A percentile compares a stretch with the other conserved stretches of the same genome.
Evolutionary conservation across 2,797 vertebrate genomes (phyloP).

Genomic region (Gallirallus australis): DNA sequence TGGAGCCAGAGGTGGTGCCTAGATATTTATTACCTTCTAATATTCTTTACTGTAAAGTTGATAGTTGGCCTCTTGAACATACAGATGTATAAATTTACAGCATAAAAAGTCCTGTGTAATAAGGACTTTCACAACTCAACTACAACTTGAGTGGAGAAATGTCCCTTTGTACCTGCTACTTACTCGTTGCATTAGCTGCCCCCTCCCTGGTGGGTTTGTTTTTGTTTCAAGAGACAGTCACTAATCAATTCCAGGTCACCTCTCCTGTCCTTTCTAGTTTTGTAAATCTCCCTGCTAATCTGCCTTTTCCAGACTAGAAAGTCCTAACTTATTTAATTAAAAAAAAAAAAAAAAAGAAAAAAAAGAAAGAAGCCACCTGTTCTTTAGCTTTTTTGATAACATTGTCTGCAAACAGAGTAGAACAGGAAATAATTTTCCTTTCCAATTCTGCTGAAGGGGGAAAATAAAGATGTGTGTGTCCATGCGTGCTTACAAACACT

Average conservation of each 20-base stretch:
- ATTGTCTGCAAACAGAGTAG: background rate
- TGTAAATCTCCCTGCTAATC: background rate
- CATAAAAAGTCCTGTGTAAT: background rate
- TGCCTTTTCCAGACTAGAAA: background rate
- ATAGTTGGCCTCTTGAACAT: background rate
- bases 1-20: background rate
- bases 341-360: background rate
- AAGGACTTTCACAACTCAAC: background rate
- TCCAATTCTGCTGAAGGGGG: rapidly evolving
- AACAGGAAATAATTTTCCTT: background rate
- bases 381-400: background rate
- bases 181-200: background rate
- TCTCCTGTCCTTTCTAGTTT: background rate
- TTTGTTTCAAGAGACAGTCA: background rate
- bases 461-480: background rate
- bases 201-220: too few relatives aligned
- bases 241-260: background rate
- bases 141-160: background rate
- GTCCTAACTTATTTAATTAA: background rate
- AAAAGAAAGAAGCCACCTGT: background rate
- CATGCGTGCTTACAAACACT: rapidly evolving
- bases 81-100: background rate
- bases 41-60: background rate
- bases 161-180: background rate
- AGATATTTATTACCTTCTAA: background rate